phyloP scores from a whole-genome alignment of 2,797 vertebrate genomes.

The Acomys russatus region DNA sequence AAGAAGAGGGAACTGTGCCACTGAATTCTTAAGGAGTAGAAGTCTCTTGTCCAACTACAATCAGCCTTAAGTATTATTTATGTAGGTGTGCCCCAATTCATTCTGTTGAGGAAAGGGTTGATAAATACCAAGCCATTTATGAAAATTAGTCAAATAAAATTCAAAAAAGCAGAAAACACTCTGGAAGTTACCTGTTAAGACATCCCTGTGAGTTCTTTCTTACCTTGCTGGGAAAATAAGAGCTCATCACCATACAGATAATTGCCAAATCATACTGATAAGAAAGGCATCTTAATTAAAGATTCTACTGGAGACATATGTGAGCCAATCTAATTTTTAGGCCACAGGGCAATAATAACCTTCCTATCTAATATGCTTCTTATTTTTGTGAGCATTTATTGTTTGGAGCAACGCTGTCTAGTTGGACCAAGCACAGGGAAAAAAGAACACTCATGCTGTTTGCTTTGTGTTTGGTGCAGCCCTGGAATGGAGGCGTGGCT shows the following conservation, averaged over 20 bases:
- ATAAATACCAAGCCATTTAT: constrained; percentile 40
- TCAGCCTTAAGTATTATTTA: constrained; percentile 45
- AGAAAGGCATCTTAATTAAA: constrained; percentile 74
- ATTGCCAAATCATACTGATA: constrained; percentile 33
- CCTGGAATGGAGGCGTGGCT: neutral
- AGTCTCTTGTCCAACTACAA: neutral
- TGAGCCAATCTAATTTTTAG: constrained; percentile 62
- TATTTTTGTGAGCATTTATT: constrained; percentile 70
- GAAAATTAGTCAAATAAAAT: constrained; percentile 61
- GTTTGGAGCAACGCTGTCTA: constrained; percentile 60
- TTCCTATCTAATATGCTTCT: constrained; percentile 70
- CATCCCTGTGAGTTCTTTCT: constrained; percentile 49
- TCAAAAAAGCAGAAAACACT: constrained; percentile 48
- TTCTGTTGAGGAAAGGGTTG: constrained; percentile 56
- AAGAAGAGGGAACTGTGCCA: neutral
- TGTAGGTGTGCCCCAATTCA: neutral
- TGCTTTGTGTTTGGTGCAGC: constrained; percentile 20
- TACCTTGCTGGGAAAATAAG: constrained; percentile 65
- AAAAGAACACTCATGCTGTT: constrained; percentile 56
- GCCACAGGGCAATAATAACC: constrained; percentile 45
- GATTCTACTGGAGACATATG: constrained; percentile 67
- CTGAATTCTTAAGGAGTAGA: constrained; percentile 13
- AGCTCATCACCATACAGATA: constrained; percentile 60
- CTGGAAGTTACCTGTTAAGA: constrained; percentile 61
- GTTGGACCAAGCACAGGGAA: constrained; percentile 53